These are phyloP conservation scores for Syrmaticus mikado DNA, from an alignment of 2,113 vertebrate species.

Conservation along the genomic window DNA sequence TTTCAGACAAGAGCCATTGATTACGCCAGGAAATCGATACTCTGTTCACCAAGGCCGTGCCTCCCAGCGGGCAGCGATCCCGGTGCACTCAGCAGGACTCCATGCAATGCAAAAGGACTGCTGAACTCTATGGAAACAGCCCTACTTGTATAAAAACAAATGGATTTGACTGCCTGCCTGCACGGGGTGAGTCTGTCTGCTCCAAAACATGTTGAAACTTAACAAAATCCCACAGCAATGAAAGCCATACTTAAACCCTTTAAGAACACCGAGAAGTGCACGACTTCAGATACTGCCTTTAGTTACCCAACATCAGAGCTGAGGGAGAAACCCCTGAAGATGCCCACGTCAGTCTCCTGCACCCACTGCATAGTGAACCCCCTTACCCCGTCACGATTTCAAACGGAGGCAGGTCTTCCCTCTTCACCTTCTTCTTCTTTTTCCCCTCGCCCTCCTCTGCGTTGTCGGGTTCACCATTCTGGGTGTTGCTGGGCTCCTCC, in stretches of 20 bases:
- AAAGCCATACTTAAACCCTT: rapidly evolving
- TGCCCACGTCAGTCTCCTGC: background rate
- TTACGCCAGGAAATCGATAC: constrained; percentile 14
- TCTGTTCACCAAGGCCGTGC: background rate
- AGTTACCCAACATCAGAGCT: background rate
- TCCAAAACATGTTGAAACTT: background rate
- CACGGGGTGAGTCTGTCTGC: background rate
- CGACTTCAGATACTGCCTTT: background rate
- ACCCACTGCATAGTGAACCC: background rate
- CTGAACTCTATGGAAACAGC: background rate
- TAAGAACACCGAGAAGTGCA: background rate
- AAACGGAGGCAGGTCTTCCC: constrained; percentile 89
- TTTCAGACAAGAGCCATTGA: constrained; percentile 34
- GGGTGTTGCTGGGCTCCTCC: constrained; percentile 65
- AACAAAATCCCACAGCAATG: background rate
- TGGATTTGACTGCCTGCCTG: background rate
- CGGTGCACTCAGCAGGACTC: background rate
- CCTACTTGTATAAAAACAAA: background rate
- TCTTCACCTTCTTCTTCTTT: constrained; percentile 74
- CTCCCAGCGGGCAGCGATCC: background rate
- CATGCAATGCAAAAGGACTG: no score
- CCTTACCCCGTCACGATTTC: constrained; percentile 92
- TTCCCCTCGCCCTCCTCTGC: constrained; percentile 45
- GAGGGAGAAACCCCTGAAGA: background rate
- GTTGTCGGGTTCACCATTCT: constrained; percentile 73